Base-by-base conservation (phyloP, 2,888 invertebrate genomes). In the Neuroscelio doddi region DNA sequence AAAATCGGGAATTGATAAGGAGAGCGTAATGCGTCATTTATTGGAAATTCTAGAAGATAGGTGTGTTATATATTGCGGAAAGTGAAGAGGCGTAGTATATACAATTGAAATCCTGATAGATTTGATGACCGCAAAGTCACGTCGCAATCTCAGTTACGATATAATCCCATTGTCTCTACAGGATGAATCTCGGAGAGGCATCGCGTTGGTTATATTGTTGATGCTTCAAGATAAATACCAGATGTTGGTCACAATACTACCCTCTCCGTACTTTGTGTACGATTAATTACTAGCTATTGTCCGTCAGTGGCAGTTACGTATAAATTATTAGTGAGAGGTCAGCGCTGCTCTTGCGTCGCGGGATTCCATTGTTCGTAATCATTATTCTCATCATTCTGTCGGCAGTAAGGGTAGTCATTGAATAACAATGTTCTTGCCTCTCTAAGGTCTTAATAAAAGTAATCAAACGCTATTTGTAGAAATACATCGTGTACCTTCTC, bases 271-370 rank as follows among this genome's bases (percentile, higher is more conserved):
- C 73, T 79, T 78, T 74, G 79, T 79, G 74, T 78, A 74, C 75
- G 76, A 79, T 79, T 79, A 79, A 79, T 79, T 79, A 79, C 77
- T 69, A 64, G 64, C 72, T 72, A 79, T 79, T 79, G 79, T 79
- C 76, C 73, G 78, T 79, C 78, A 77, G 70, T 67, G 73, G 69
- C 77, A 72, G 77, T 75, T 71, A 74, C 75, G 70, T 78, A 79
- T 78, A 77, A 75, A 75, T 79, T 78, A 78, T 78, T 77, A 75
- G 78, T 74, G 77, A 75, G 66, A 74, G 74, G 70, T 71, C 75
- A 78, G 69, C 73, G 74, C 47, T 67, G 70, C 68, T 75, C 72
- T 75, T 70, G 71, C 72, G 63, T 66, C 51, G 66, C 67, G 64
- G 71, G 69, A 70, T 72, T 70, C 78, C 68, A 78, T 78, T 78